phyloP scores from a whole-genome alignment of 1,140 invertebrate species.

The Magallana gigas region DNA sequence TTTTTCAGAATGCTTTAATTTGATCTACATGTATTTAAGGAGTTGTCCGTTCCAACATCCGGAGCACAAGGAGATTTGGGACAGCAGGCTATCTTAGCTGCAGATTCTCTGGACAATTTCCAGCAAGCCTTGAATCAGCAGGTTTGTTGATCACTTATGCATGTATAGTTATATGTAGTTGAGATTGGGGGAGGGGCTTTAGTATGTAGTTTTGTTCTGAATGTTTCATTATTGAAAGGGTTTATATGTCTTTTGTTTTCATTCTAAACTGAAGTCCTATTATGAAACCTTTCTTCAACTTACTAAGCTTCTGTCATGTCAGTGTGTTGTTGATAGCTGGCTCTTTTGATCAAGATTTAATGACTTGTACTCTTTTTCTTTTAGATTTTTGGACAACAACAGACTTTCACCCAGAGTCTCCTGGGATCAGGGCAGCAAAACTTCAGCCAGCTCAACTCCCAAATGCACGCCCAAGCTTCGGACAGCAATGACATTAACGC shows the following conservation, averaged over 20 bases:
- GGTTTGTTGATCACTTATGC: constrained; percentile 47
- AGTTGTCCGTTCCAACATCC: constrained; percentile 58
- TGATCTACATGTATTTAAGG: constrained; percentile 14
- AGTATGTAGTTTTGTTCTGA: neutral
- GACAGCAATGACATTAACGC: constrained; percentile 40
- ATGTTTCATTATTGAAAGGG: neutral
- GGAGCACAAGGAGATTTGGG: constrained; percentile 67
- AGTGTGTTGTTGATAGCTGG: no score
- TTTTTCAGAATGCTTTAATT: no score
- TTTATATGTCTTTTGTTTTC: neutral
- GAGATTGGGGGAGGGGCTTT: neutral
- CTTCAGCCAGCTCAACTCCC: constrained; percentile 65
- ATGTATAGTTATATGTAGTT: neutral
- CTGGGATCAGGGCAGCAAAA: constrained; percentile 71
- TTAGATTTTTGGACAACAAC: constrained; percentile 72
- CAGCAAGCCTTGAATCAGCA: constrained; percentile 73
- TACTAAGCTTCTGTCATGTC: no score
- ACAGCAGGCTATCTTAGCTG: constrained; percentile 60
- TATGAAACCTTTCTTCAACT: no score
- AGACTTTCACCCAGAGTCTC: constrained; percentile 71
- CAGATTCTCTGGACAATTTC: constrained; percentile 61
- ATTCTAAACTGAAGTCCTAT: neutral
- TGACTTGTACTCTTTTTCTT: constrained; percentile 14
- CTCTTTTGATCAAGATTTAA: neutral
- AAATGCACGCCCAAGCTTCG: constrained; percentile 46